Conservation (phyloP, 2,888 invertebrate species). For the Athripsodes cinereus region DNA sequence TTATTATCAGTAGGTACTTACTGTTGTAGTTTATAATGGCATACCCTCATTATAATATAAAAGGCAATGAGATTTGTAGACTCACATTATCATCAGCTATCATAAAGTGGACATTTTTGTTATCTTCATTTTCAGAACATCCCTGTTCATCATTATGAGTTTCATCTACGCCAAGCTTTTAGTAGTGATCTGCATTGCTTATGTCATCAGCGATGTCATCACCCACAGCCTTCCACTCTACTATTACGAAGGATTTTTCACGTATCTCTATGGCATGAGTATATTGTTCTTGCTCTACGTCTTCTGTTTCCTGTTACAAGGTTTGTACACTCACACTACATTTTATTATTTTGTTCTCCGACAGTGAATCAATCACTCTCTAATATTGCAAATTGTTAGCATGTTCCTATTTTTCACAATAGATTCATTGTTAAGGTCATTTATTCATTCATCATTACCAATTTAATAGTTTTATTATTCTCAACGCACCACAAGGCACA, state of each 20-base stretch:
- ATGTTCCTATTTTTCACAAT: neutral
- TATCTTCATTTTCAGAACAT: conserved; percentile 65
- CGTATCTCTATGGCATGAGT: conserved; percentile 88
- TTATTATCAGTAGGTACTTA: no score
- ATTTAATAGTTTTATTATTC: no score
- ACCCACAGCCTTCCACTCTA: conserved; percentile 86
- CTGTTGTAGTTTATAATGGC: no score
- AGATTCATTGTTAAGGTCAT: no score
- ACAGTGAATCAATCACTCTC: conserved; percentile 4
- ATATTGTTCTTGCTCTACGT: conserved; percentile 90
- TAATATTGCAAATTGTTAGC: no score
- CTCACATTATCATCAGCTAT: neutral
- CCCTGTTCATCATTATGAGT: conserved; percentile 91
- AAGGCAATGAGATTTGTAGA: no score
- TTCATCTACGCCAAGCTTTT: conserved; percentile 93
- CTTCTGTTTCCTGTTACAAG: conserved; percentile 88
- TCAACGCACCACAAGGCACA: no score
- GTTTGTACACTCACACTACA: conserved; percentile 32
- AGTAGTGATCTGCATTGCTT: conserved; percentile 88
- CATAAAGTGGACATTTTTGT: no score
- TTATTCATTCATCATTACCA: no score
- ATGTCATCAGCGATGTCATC: conserved; percentile 91
- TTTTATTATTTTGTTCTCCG: neutral
- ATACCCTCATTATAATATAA: no score
- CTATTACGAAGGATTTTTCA: conserved; percentile 94